Evolutionary conservation across 2,888 invertebrate species (phyloP).

Genomic region (Doris montereyensis): DNA sequence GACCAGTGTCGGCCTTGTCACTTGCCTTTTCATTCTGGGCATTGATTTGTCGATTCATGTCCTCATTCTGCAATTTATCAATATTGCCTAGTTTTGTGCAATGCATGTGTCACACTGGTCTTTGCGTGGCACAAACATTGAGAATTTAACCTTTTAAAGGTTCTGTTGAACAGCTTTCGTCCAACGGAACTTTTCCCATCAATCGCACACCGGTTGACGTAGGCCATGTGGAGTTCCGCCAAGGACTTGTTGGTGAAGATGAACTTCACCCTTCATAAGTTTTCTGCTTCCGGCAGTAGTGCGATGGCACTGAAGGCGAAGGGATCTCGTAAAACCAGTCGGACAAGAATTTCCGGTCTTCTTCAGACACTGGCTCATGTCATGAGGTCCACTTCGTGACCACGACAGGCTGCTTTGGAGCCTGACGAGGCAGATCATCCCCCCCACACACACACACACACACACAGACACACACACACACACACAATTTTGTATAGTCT

Average conservation of each 20-base stretch:
- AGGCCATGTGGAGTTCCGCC: neutral
- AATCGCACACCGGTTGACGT: neutral
- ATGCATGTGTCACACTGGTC: slow-evolving; percentile 10
- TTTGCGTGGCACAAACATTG: neutral
- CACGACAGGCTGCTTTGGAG: no score
- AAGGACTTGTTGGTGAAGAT: neutral
- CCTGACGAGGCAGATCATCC: no score
- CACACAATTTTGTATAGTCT: no score
- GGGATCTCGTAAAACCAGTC: neutral
- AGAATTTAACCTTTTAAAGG: neutral
- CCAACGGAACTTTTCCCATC: neutral
- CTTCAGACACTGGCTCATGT: neutral
- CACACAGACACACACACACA: no score
- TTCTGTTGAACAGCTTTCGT: neutral
- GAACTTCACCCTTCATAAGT: neutral
- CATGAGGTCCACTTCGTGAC: neutral
- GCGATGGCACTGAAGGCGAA: neutral
- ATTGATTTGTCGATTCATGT: neutral
- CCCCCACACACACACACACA: no score
- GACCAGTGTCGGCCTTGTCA: neutral
- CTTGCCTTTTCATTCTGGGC: neutral
- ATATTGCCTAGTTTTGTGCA: neutral
- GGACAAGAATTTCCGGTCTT: neutral
- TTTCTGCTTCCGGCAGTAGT: neutral
- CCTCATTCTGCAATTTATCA: neutral